Evolutionary conservation across 2,888 invertebrate genomes (phyloP).

Genomic region (Platynereis dumerilii): DNA sequence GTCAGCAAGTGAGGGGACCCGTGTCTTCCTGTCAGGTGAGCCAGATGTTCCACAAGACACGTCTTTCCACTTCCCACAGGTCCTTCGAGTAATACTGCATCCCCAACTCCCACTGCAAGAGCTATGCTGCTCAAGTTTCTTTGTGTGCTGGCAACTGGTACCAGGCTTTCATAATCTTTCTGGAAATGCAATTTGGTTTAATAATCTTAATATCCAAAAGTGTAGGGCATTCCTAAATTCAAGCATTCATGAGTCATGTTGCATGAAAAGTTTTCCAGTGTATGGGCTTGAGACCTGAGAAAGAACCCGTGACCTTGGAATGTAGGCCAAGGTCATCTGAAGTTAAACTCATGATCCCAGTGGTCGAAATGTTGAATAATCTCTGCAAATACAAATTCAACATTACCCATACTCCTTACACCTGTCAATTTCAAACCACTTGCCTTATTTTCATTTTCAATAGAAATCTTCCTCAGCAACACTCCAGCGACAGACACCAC

Average conservation of each 20-base stretch:
- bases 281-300: too few species aligned
- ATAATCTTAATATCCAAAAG: too few species aligned
- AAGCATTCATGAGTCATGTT: not conserved
- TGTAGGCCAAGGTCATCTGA: too few species aligned
- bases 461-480: conserved; percentile 21
- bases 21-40: conserved; percentile 75
- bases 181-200: not conserved
- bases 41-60: conserved; percentile 84
- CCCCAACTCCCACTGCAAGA: conserved; percentile 81
- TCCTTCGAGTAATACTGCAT: conserved; percentile 84
- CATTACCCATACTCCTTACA: too few species aligned
- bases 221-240: too few species aligned
- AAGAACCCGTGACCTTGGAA: too few species aligned
- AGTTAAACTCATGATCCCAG: too few species aligned
- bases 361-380: too few species aligned
- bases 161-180: conserved; percentile 60
- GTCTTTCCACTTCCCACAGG: conserved; percentile 97
- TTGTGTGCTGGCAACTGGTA: conserved; percentile 75
- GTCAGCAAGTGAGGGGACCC: conserved; percentile 72
- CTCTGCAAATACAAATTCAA: too few species aligned
- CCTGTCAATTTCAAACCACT: too few species aligned
- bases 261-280: too few species aligned
- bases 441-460: conserved; percentile 2
- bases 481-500: conserved; percentile 34
- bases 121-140: conserved; percentile 86